These are phyloP conservation scores for Galerucella nymphaeae DNA, from an alignment of 2,888 invertebrate species.

Conservation along the genomic window DNA sequence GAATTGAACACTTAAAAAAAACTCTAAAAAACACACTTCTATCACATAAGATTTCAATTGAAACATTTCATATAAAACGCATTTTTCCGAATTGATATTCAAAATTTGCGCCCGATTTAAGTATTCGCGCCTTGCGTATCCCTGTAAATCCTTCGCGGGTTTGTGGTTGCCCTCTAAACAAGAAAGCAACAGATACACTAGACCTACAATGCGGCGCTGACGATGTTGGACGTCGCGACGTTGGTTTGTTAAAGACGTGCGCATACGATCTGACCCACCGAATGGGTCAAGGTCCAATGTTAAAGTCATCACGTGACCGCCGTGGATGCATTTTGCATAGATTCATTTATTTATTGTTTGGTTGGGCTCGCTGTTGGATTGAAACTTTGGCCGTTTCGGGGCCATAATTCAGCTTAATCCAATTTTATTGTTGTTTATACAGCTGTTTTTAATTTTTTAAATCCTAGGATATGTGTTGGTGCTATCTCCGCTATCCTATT, in stretches of 20 bases:
- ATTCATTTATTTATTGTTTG: constrained; percentile 43
- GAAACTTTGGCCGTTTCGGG: constrained; percentile 8
- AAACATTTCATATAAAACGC: neutral
- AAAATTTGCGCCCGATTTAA: constrained; percentile 10
- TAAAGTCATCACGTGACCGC: constrained; percentile 58
- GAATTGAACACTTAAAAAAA: neutral
- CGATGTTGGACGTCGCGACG: constrained; percentile 56
- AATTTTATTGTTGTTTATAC: constrained; percentile 20
- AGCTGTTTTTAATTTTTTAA: neutral
- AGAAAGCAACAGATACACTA: constrained; percentile 60
- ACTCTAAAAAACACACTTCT: neutral
- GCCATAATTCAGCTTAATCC: constrained; percentile 19
- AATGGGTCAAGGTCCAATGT: constrained; percentile 62
- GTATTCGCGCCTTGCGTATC: constrained; percentile 23
- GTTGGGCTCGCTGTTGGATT: constrained; percentile 4
- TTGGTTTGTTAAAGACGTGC: constrained; percentile 66
- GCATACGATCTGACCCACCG: constrained; percentile 59
- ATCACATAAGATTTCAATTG: constrained; percentile 8
- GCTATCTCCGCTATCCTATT: too few relatives aligned
- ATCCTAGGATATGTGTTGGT: neutral
- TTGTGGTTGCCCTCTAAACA: constrained; percentile 35
- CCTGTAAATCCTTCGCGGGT: constrained; percentile 8
- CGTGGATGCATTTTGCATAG: constrained; percentile 57
- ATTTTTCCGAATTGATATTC: neutral
- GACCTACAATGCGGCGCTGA: constrained; percentile 50